Percentiles rank a stretch among this genome's conserved stretches.
phyloP scores from a whole-genome alignment of 1,140 invertebrate genomes.

The Yoshiicerus persimilis region DNA sequence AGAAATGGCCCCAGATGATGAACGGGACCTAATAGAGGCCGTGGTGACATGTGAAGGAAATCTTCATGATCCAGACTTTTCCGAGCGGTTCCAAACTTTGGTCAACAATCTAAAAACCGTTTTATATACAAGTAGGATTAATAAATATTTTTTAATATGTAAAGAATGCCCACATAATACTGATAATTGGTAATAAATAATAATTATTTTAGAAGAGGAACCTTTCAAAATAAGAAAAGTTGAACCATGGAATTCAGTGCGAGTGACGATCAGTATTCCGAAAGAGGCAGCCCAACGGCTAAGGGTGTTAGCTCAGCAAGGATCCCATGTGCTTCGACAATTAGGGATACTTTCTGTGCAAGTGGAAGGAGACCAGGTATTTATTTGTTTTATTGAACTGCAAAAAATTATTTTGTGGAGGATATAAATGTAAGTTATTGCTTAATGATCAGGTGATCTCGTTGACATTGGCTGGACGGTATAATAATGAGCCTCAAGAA shows the following conservation, averaged over 20 bases:
- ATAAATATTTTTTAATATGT: not conserved
- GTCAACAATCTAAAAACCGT: constrained; percentile 68
- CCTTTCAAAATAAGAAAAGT: constrained; percentile 73
- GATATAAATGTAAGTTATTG: not conserved
- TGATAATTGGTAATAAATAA: not conserved
- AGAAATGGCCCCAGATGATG: constrained; percentile 75
- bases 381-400: not conserved
- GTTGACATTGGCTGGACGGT: constrained; percentile 75
- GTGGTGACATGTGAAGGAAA: constrained; percentile 79
- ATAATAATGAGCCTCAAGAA: constrained; percentile 70
- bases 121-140: constrained; percentile 64
- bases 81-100: constrained; percentile 66
- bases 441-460: constrained; percentile 67
- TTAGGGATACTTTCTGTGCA: constrained; percentile 94
- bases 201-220: constrained; percentile 58
- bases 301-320: constrained; percentile 80
- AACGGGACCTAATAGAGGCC: constrained; percentile 67
- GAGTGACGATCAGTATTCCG: constrained; percentile 94
- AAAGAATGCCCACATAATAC: too few relatives aligned
- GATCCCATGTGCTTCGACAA: constrained; percentile 79
- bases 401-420: not conserved
- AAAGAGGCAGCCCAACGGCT: constrained; percentile 87
- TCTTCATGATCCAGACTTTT: constrained; percentile 73
- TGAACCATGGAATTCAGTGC: constrained; percentile 97
- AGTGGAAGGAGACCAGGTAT: constrained; percentile 89